Conservation (phyloP, 2,888 invertebrate genomes). For the Stenotaenia linearis region DNA sequence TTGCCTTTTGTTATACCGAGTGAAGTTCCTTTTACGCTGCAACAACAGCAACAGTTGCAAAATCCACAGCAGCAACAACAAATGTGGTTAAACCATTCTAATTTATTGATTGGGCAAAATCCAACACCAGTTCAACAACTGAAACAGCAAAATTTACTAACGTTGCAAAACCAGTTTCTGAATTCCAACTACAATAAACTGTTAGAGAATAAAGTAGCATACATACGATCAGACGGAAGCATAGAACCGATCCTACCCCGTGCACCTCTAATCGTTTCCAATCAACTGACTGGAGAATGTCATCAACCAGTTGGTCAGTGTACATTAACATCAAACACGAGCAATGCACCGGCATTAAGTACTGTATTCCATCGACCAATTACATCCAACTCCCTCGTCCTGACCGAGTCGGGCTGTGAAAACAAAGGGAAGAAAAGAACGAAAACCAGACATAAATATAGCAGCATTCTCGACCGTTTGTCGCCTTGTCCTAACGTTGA, state of each 20-base stretch:
- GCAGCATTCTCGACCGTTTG: constrained; percentile 40
- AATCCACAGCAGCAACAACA: constrained; percentile 30
- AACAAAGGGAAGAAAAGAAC: constrained; percentile 34
- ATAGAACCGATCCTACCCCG: background rate
- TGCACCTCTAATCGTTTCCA: background rate
- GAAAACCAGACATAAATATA: constrained; percentile 37
- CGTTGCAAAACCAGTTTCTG: background rate
- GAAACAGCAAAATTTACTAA: background rate
- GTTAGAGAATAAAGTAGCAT: background rate
- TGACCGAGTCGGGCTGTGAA: background rate
- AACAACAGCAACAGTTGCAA: constrained; percentile 21
- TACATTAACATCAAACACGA: background rate
- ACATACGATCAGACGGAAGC: background rate
- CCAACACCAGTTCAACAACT: background rate
- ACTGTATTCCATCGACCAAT: background rate
- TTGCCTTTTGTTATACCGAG: constrained; percentile 11
- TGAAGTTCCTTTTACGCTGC: background rate
- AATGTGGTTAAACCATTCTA: background rate
- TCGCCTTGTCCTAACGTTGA: constrained; percentile 58
- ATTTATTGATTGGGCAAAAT: background rate
- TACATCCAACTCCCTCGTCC: background rate
- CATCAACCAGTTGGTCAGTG: background rate
- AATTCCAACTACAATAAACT: background rate
- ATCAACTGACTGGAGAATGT: background rate
- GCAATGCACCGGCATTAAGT: background rate